Conservation (phyloP, 53 echinoderm and acorn worm species). For the Paelopatides confundens region DNA sequence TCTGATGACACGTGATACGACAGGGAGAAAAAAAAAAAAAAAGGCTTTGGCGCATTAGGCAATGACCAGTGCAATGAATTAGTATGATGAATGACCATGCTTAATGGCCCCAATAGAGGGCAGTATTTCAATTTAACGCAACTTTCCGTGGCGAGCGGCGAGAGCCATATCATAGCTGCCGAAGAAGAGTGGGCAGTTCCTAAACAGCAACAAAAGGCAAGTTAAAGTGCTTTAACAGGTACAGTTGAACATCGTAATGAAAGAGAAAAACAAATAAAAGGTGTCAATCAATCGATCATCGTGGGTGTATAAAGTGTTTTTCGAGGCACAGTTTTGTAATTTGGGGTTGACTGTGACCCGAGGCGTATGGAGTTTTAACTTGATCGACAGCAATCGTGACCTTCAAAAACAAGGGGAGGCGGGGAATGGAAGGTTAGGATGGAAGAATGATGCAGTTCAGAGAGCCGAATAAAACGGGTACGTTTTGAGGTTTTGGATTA, state of each 20-base stretch:
- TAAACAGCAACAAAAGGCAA: conserved; percentile 3
- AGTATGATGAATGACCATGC: neutral
- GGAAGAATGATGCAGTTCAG: neutral
- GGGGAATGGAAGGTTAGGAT: neutral
- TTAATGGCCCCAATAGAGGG: conserved; percentile 31
- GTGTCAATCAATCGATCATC: conserved; percentile 34
- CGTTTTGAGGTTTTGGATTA: too few species aligned
- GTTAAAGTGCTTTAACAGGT: conserved; percentile 23
- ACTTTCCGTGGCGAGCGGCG: neutral
- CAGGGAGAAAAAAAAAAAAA: neutral
- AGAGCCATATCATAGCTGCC: neutral
- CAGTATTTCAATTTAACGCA: neutral
- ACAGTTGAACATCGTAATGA: neutral
- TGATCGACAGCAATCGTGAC: conserved; percentile 10
- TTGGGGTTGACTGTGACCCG: neutral
- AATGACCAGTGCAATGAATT: neutral
- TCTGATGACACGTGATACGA: conserved; percentile 20
- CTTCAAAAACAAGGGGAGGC: neutral
- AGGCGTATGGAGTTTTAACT: neutral
- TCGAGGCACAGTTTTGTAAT: neutral
- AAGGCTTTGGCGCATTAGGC: conserved; percentile 1
- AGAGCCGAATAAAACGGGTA: neutral
- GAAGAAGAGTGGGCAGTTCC: neutral
- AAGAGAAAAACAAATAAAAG: conserved; percentile 1
- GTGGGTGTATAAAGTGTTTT: neutral